These are phyloP conservation scores for Tachina grossa DNA, from an alignment of 2,888 invertebrate genomes.

Conservation along the genomic window DNA sequence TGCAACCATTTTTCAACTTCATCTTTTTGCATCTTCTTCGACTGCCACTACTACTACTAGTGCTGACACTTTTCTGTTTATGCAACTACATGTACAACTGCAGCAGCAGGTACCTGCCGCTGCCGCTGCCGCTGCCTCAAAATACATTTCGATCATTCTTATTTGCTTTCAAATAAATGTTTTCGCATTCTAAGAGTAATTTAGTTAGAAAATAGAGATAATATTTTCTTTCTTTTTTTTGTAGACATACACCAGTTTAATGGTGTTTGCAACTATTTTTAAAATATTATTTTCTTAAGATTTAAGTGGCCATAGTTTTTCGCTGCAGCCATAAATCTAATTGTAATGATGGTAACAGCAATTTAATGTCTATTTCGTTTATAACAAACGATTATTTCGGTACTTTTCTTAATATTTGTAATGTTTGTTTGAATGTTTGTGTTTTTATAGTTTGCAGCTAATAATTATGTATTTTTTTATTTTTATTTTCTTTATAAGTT, in stretches of 20 bases:
- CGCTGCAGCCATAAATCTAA: constrained; percentile 64
- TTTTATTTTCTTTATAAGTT: background rate
- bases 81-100: background rate
- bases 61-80: constrained; percentile 23
- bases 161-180: constrained; percentile 34
- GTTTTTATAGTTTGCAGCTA: background rate
- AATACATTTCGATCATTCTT: constrained; percentile 35
- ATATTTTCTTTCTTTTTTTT: constrained; percentile 43
- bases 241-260: background rate
- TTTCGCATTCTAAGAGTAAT: constrained; percentile 8
- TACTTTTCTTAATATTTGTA: background rate
- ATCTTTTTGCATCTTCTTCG: constrained; percentile 10
- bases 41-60: background rate
- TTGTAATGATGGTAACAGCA: constrained; percentile 35
- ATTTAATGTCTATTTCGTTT: constrained; percentile 44
- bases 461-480: constrained; percentile 1
- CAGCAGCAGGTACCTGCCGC: background rate
- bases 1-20: constrained; percentile 62
- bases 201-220: constrained; percentile 20
- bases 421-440: background rate
- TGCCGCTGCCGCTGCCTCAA: no score
- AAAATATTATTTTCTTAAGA: constrained; percentile 36
- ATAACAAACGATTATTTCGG: constrained; percentile 48
- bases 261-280: constrained; percentile 7
- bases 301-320: constrained; percentile 52